These are phyloP conservation scores for Argopecten irradians DNA, from an alignment of 1,140 invertebrate genomes.

Conservation along the genomic window DNA sequence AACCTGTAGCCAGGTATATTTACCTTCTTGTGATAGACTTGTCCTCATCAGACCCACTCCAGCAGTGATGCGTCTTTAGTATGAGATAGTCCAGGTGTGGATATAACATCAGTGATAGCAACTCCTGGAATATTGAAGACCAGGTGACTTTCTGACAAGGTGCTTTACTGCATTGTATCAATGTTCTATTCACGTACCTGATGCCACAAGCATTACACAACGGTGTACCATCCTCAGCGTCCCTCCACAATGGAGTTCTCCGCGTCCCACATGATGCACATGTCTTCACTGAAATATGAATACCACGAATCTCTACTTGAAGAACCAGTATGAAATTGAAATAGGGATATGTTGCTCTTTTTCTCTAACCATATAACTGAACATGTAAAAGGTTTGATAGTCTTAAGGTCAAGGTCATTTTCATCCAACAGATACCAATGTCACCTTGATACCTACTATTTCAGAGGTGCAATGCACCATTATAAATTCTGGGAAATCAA, in stretches of 20 bases:
- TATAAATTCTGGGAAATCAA: background rate
- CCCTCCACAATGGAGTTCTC: slow-evolving; percentile 76
- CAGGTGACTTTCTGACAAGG: too few species aligned
- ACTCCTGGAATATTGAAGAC: too few species aligned
- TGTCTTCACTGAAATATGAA: slow-evolving; percentile 65
- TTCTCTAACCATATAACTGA: background rate
- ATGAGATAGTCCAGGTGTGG: too few species aligned
- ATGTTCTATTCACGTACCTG: slow-evolving; percentile 57
- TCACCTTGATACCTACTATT: too few species aligned
- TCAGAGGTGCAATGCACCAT: background rate
- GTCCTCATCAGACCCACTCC: slow-evolving; percentile 45
- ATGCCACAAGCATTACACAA: slow-evolving; percentile 77
- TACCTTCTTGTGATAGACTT: slow-evolving; percentile 33
- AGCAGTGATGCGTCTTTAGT: too few species aligned
- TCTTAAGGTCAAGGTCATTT: background rate
- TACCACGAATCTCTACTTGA: background rate
- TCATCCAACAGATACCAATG: too few species aligned
- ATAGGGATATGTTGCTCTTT: background rate
- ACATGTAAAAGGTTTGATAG: background rate
- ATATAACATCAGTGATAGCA: too few species aligned
- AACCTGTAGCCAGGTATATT: too few species aligned
- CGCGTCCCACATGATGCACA: slow-evolving; percentile 75
- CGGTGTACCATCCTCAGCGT: slow-evolving; percentile 77
- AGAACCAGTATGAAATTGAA: too few species aligned
- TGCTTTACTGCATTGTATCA: background rate